phyloP scores from a whole-genome alignment of 1,140 invertebrate genomes.

The Reticulitermes speratus region DNA sequence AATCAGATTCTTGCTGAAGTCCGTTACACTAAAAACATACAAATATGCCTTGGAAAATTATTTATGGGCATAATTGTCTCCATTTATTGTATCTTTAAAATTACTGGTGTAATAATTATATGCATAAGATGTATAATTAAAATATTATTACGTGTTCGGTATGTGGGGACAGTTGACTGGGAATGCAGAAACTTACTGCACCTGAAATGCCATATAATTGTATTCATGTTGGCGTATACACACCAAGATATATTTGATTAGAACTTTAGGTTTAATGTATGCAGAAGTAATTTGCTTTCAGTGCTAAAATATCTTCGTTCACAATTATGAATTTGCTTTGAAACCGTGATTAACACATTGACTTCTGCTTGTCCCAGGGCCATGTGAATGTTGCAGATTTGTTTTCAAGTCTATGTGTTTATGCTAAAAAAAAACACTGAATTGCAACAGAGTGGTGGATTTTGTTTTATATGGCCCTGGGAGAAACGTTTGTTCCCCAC shows the following conservation, averaged over 20 bases:
- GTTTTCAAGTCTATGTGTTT: no score
- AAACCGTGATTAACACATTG: no score
- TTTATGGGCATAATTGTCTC: background rate
- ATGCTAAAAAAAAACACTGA: no score
- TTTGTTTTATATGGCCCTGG: no score
- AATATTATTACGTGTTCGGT: background rate
- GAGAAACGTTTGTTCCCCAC: no score
- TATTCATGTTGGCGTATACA: no score
- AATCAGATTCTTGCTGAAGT: background rate
- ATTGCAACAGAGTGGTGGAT: no score
- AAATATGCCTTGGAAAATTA: background rate
- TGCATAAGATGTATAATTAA: background rate
- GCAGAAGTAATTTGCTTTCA: background rate
- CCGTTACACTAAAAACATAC: background rate
- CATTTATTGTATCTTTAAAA: background rate
- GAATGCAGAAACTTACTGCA: background rate
- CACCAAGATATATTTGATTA: background rate
- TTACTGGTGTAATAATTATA: no score
- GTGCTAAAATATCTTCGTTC: background rate
- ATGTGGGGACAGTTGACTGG: background rate
- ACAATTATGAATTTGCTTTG: background rate
- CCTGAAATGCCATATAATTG: background rate
- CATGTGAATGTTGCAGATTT: no score
- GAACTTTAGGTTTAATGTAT: background rate
- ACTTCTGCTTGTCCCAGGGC: no score